Base-by-base conservation (phyloP, 2,888 invertebrate genomes). In the Coremacera marginata region DNA sequence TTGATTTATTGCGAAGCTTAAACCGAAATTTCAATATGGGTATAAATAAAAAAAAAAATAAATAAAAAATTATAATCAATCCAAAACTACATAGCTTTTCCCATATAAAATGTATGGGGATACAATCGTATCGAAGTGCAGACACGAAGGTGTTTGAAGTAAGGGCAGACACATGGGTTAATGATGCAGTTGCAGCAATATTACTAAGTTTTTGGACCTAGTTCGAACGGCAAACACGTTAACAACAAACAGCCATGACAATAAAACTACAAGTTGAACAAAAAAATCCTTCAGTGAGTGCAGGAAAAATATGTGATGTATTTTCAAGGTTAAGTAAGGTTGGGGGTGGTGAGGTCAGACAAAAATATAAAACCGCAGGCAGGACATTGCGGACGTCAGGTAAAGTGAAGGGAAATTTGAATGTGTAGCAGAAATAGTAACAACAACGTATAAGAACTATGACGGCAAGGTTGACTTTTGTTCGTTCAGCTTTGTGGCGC, bases 271-370 rank as follows among this genome's bases (percentile, higher is more conserved):
- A 70, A 75, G 72, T 55, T 72, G 34, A 63, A 68, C 65, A 34
- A 8, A 5, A 67, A 70, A 14, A 57, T 44, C 52, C 37, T 60
- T 70, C 19, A 79, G 65, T 77, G 70, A 73, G 77, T 70, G 75
- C 77, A 79, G 57, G 76, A 77, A 19, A 70, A 70, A 60, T 22
- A 60, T n/a, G n/a, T n/a, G 3, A 57, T 11, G 27, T 27, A 60
- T 60, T 57, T 60, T 60, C 60, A 60, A 60, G 60, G 60, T 60
- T 60, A 27, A 60, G 11, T 16, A 27, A 4, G 5, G 27, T 60
- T 60, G 22, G 60, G 27, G 27, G 14, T 16, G 27, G 14, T 22
- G 14, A 22, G 19, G 27, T 9, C 25, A 60, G 11, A 60, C 60
- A 60, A 7, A 11, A 31, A 44, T 44, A 44, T 11, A 44, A 44